Percentiles rank a stretch among this genome's conserved stretches.
Evolutionary conservation across 53 echinoderm and acorn worm species (phyloP).

Genomic region (Patiria pectinifera): DNA sequence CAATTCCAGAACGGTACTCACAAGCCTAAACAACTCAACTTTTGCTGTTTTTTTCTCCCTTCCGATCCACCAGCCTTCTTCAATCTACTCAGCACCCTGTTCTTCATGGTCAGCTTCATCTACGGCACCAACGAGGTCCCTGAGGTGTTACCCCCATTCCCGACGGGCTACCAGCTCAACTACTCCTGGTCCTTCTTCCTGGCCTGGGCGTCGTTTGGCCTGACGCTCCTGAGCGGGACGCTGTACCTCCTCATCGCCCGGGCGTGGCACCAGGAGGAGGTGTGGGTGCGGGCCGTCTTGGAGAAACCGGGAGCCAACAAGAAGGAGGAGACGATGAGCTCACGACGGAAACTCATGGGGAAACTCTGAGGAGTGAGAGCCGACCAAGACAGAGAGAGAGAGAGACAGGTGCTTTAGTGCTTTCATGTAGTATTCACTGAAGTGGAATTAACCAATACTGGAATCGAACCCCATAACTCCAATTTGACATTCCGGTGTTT

Average conservation of each 20-base stretch:
- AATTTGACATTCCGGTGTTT: no score
- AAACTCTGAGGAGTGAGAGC: slow-evolving; percentile 39
- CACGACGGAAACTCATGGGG: slow-evolving; percentile 60
- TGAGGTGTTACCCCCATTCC: slow-evolving; percentile 33
- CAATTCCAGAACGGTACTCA: not conserved
- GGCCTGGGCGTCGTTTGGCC: slow-evolving; percentile 83
- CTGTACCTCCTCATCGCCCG: slow-evolving; percentile 90
- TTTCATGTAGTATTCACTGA: not conserved
- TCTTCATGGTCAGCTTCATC: slow-evolving; percentile 81
- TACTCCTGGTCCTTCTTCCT: slow-evolving; percentile 94
- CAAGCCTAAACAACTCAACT: not conserved
- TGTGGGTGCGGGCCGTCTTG: slow-evolving; percentile 78
- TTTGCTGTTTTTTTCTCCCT: slow-evolving; percentile 14
- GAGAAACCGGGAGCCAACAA: slow-evolving; percentile 56
- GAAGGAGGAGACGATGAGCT: slow-evolving; percentile 65
- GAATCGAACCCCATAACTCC: no score
- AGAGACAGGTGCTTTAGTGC: not conserved
- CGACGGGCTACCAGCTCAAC: slow-evolving; percentile 73
- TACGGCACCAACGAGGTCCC: slow-evolving; percentile 83
- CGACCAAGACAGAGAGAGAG: not conserved
- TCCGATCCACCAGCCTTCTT: slow-evolving; percentile 76
- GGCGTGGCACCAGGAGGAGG: slow-evolving; percentile 89
- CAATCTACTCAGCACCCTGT: slow-evolving; percentile 70
- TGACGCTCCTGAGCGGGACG: slow-evolving; percentile 78
- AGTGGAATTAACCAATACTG: no score